Percentiles rank a stretch among this genome's conserved stretches.
These are phyloP conservation scores for Sebastes matsubarae DNA, from an alignment of 2,797 vertebrate species.

Conservation along the genomic window DNA sequence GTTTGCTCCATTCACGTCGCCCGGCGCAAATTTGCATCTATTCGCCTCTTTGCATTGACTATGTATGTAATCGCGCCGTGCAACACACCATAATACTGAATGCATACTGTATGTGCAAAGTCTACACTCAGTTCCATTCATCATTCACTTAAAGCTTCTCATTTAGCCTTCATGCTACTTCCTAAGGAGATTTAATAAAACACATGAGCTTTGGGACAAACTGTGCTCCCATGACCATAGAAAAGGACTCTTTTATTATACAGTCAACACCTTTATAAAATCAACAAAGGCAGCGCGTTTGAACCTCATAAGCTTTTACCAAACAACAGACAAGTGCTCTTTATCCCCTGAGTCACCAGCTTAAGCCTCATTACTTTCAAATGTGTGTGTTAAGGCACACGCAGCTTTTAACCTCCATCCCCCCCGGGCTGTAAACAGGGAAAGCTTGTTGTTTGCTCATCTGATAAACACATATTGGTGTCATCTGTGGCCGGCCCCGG, in stretches of 20 bases:
- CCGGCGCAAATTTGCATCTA: too few relatives aligned
- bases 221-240: not conserved
- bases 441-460: conserved; percentile 58
- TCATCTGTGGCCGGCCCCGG: conserved; percentile 59
- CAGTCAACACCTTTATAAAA: conserved; percentile 13
- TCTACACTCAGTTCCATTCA: not conserved
- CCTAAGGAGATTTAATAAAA: not conserved
- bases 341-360: conserved; percentile 29
- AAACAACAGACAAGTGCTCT: conserved; percentile 35
- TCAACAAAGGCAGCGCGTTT: not conserved
- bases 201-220: not conserved
- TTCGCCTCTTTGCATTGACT: too few relatives aligned
- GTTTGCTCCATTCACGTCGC: too few relatives aligned
- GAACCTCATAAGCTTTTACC: conserved; percentile 21
- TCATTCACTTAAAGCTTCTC: not conserved
- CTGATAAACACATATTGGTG: conserved; percentile 71
- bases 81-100: too few relatives aligned
- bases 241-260: not conserved
- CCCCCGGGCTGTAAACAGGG: conserved; percentile 46
- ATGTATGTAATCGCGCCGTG: accelerated
- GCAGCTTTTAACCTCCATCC: conserved; percentile 40
- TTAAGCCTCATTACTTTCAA: conserved; percentile 61
- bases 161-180: not conserved
- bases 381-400: conserved; percentile 10
- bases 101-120: too few relatives aligned